Percentiles rank a stretch among this genome's conserved stretches.
Conservation (phyloP, 2,797 vertebrate species). For the Todus mexicanus region DNA sequence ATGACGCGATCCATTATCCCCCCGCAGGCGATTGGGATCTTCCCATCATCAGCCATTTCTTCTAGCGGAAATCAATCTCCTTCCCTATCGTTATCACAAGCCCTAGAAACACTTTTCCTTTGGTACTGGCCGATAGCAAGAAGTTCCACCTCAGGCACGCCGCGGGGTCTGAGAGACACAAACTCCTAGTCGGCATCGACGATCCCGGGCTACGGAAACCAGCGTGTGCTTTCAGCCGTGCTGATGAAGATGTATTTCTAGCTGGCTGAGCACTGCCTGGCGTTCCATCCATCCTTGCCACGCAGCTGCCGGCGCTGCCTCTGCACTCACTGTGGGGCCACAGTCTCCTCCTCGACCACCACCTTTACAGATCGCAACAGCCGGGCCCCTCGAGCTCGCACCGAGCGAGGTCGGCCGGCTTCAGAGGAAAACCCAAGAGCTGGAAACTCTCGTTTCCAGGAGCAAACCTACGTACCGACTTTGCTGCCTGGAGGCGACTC, state of each 20-base stretch:
- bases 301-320: neutral
- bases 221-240: neutral
- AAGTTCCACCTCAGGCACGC: accelerated
- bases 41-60: conserved; percentile 54
- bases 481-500: neutral
- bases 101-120: neutral
- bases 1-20: conserved; percentile 49
- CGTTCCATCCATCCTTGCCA: neutral
- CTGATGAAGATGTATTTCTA: neutral
- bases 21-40: conserved; percentile 31
- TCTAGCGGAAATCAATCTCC: conserved; percentile 46
- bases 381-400: neutral
- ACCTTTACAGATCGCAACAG: neutral
- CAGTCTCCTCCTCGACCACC: neutral
- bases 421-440: neutral
- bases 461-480: neutral
- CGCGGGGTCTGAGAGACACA: accelerated
- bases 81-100: neutral
- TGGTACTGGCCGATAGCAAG: neutral
- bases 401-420: too few species aligned
- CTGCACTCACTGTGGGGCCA: neutral
- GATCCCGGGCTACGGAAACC: neutral
- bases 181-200: neutral
- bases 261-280: neutral
- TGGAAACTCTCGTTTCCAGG: neutral